These are phyloP conservation scores for Bujurquina vittata DNA, from an alignment of 2,113 vertebrate species.

Conservation along the genomic window DNA sequence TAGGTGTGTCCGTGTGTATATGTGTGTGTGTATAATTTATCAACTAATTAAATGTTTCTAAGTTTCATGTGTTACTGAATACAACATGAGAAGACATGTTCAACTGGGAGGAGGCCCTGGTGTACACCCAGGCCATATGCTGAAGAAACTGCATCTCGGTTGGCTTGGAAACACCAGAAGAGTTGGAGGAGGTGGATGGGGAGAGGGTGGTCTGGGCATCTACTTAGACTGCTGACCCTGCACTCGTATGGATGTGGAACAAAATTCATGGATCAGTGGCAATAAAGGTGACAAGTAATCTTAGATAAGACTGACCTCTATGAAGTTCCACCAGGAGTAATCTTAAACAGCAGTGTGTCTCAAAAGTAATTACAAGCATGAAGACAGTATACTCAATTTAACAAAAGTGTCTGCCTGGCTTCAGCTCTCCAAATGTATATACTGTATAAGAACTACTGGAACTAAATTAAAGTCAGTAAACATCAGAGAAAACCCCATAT, in stretches of 20 bases:
- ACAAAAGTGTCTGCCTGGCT: neutral
- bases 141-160: neutral
- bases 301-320: slow-evolving; percentile 37
- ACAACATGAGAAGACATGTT: neutral
- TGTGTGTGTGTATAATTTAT: neutral
- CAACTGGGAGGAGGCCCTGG: neutral
- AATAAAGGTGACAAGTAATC: slow-evolving; percentile 43
- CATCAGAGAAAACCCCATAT: neutral
- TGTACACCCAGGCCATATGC: neutral
- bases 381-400: neutral
- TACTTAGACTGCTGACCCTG: no score
- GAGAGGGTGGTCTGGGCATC: no score
- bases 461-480: neutral
- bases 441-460: neutral
- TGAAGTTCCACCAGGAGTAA: slow-evolving; percentile 34
- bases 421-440: neutral
- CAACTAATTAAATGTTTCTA: neutral
- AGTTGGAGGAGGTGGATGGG: no score
- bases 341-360: slow-evolving; percentile 20
- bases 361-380: slow-evolving; percentile 7
- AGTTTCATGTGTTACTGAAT: neutral
- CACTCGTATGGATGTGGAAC: no score
- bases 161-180: neutral
- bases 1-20: no score
- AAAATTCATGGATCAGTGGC: neutral